These are phyloP conservation scores for Myotis vivesi DNA, from an alignment of 2,797 vertebrate species.

Conservation along the genomic window DNA sequence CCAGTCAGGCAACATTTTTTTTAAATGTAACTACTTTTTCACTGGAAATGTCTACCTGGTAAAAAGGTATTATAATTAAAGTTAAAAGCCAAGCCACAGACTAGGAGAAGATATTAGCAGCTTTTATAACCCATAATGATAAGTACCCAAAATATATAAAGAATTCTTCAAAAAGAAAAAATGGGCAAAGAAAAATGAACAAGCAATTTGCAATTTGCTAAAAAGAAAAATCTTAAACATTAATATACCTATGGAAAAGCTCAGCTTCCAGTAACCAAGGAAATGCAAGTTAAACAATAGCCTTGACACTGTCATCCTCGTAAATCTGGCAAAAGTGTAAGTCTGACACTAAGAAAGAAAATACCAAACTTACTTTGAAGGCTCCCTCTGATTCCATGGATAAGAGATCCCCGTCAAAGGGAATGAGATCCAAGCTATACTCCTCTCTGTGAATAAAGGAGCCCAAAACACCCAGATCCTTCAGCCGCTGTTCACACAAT, in stretches of 20 bases:
- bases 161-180: background rate
- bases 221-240: background rate
- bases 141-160: background rate
- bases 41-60: too few species aligned
- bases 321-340: background rate
- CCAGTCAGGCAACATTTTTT: too few species aligned
- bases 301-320: background rate
- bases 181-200: background rate
- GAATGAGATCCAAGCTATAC: conserved; percentile 96
- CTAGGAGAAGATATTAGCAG: background rate
- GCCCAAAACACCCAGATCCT: conserved; percentile 93
- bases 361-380: conserved; percentile 88
- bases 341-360: background rate
- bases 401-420: conserved; percentile 96
- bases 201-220: background rate
- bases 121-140: background rate
- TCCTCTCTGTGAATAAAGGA: conserved; percentile 95
- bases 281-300: background rate
- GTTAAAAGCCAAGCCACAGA: background rate
- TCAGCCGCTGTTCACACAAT: conserved; percentile 95
- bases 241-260: background rate
- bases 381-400: conserved; percentile 98
- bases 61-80: too few species aligned
- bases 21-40: background rate
- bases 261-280: background rate